phyloP scores from a whole-genome alignment of 2,888 invertebrate genomes.

The Phragmatobia fuliginosa region DNA sequence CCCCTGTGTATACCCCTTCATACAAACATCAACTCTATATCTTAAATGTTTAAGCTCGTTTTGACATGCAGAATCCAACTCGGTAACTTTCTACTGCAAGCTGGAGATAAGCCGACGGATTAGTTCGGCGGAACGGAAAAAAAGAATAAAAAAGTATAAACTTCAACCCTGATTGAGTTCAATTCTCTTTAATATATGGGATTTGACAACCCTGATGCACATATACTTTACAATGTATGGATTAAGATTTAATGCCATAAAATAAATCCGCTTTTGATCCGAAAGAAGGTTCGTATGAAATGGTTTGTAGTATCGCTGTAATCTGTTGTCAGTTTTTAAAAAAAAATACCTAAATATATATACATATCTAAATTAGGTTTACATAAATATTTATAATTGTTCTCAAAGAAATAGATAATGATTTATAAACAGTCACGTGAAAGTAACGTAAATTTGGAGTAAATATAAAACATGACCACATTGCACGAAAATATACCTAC shows the following conservation, averaged over 20 bases:
- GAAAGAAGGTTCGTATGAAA: not conserved
- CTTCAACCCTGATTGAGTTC: slow-evolving; percentile 69
- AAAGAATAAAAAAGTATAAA: slow-evolving; percentile 73
- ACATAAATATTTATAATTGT: too few species aligned
- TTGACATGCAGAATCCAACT: slow-evolving; percentile 38
- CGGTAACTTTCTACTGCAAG: slow-evolving; percentile 73
- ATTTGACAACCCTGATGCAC: slow-evolving; percentile 45
- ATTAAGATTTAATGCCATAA: slow-evolving; percentile 36
- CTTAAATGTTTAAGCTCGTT: slow-evolving; percentile 34
- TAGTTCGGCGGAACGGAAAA: slow-evolving; percentile 75
- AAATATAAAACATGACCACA: not conserved
- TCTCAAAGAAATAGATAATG: too few species aligned
- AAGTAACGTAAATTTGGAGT: too few species aligned
- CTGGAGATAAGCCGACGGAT: slow-evolving; percentile 80
- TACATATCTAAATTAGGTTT: not conserved
- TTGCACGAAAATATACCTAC: not conserved
- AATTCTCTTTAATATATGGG: slow-evolving; percentile 58
- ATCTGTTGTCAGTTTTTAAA: not conserved
- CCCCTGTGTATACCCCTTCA: slow-evolving; percentile 57
- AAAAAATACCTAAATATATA: too few species aligned
- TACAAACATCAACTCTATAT: slow-evolving; percentile 50
- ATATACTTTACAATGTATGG: slow-evolving; percentile 32
- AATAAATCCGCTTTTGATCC: slow-evolving; percentile 33
- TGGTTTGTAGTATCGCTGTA: not conserved
- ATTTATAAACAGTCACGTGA: too few species aligned